These are phyloP conservation scores for Poliocrania exsul DNA, from an alignment of 2,797 vertebrate species.

Conservation along the genomic window DNA sequence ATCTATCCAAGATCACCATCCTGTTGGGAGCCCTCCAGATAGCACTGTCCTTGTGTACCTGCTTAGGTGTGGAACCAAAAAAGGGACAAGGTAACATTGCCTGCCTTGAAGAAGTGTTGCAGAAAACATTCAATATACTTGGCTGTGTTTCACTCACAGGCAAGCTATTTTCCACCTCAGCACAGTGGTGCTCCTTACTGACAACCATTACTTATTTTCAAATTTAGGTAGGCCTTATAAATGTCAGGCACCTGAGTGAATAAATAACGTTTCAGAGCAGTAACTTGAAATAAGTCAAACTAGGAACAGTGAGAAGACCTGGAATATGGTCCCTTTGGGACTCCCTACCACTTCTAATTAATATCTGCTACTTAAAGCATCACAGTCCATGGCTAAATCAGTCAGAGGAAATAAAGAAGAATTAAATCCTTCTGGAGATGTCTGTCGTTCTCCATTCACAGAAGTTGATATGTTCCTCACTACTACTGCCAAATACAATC, in stretches of 20 bases:
- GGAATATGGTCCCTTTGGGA: constrained; percentile 10
- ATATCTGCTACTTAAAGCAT: constrained; percentile 48
- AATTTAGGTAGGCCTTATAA: constrained; percentile 20
- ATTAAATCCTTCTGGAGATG: not conserved
- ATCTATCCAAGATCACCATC: not conserved
- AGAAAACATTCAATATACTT: not conserved
- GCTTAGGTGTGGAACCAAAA: not conserved
- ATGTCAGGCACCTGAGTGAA: not conserved
- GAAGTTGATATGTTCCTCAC: not conserved
- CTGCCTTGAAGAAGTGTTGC: not conserved
- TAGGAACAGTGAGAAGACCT: constrained; percentile 9
- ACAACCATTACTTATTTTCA: constrained; percentile 35
- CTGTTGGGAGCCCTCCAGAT: not conserved
- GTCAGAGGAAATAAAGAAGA: constrained; percentile 36
- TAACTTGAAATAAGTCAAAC: constrained; percentile 40
- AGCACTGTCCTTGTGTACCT: not conserved
- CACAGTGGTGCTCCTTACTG: not conserved
- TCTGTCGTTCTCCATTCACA: not conserved
- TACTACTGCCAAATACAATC: not conserved
- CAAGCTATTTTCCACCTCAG: constrained; percentile 46
- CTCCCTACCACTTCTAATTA: constrained; percentile 43
- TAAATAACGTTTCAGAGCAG: constrained; percentile 38
- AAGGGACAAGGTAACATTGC: not conserved
- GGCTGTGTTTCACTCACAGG: not conserved
- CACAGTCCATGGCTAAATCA: constrained; percentile 32